Conservation (phyloP, 2,797 vertebrate genomes). For the Petrocephalus sullivani region DNA sequence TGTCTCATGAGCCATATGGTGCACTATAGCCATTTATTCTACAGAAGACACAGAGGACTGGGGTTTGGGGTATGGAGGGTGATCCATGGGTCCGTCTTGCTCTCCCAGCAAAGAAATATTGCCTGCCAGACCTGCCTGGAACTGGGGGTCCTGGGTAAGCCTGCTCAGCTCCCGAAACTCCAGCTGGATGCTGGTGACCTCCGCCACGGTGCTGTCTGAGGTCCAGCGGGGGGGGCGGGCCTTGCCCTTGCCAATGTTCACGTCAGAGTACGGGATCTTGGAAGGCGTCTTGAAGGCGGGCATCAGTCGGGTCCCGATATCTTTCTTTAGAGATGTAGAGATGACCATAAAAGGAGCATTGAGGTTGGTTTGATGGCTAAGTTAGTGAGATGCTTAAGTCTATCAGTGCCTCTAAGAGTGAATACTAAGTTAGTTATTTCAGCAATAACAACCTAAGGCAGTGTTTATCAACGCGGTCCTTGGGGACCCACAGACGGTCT, state of each 20-base stretch:
- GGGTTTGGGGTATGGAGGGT: neutral
- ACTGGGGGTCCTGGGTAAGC: conserved; percentile 76
- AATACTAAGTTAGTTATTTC: neutral
- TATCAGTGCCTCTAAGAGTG: neutral
- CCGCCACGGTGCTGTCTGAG: conserved; percentile 89
- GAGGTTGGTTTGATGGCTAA: neutral
- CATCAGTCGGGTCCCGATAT: conserved; percentile 85
- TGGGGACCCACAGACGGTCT: neutral
- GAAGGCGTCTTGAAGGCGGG: conserved; percentile 93
- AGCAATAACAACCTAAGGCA: neutral
- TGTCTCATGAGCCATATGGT: neutral
- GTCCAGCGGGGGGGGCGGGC: conserved; percentile 94
- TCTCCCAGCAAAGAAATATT: neutral
- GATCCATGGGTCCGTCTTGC: neutral
- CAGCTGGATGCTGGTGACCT: conserved; percentile 95
- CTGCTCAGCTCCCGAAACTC: conserved; percentile 92
- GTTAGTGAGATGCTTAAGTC: neutral
- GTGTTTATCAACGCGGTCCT: neutral
- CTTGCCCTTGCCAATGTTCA: conserved; percentile 90
- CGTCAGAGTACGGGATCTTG: conserved; percentile 88
- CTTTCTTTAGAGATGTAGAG: conserved; percentile 64
- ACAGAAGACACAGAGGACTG: neutral
- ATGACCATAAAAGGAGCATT: neutral
- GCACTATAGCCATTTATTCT: neutral
- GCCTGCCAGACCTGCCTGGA: conserved; percentile 62